Conservation (phyloP, 2,797 vertebrate species). For the Morus bassanus region DNA sequence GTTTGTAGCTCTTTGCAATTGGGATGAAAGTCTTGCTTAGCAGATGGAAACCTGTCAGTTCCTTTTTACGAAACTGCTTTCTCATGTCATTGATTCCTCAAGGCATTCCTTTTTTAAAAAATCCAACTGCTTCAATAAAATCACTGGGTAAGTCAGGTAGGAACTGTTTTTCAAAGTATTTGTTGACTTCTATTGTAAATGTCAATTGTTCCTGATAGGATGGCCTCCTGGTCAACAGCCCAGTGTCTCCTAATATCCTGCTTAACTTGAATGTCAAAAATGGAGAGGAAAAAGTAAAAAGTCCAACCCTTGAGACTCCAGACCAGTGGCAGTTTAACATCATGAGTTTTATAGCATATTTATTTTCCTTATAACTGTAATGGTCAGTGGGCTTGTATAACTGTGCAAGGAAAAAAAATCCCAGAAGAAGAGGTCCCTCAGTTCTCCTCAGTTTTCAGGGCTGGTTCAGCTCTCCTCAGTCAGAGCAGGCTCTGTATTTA, state of each 20-base stretch:
- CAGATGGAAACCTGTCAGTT: slow-evolving; percentile 23
- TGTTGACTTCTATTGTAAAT: neutral
- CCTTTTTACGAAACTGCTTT: neutral
- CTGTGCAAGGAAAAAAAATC: neutral
- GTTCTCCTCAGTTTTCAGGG: neutral
- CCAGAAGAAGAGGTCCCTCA: neutral
- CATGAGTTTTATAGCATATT: neutral
- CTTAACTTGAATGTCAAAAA: neutral
- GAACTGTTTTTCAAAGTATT: neutral
- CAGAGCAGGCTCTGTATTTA: neutral
- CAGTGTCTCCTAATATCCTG: neutral
- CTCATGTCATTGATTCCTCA: neutral
- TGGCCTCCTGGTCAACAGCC: neutral
- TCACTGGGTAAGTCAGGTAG: neutral
- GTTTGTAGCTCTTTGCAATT: neutral
- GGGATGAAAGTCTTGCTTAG: neutral
- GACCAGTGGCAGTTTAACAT: neutral
- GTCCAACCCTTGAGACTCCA: neutral
- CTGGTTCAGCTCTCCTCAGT: neutral
- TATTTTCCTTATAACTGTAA: neutral
- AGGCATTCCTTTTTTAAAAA: neutral
- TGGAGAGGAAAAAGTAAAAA: neutral
- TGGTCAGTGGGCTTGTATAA: neutral
- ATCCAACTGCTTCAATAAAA: neutral
- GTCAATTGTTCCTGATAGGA: neutral